Percentiles rank a stretch among this genome's conserved stretches.
Evolutionary conservation across 2,888 invertebrate genomes (phyloP).

Genomic region (Dasysyrphus albostriatus): DNA sequence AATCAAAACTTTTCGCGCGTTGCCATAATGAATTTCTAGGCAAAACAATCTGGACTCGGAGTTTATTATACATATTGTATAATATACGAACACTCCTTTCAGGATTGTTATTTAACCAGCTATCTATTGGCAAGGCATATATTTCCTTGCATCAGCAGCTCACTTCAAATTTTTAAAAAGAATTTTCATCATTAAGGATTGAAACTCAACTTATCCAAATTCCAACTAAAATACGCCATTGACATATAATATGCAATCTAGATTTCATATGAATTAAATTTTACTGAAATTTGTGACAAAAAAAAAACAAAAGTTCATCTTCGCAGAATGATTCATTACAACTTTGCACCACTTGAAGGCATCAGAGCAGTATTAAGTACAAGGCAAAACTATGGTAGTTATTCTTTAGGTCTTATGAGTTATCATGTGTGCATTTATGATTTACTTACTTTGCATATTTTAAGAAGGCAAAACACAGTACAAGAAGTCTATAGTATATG

Average conservation of each 20-base stretch:
- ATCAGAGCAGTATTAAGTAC: conserved; percentile 44
- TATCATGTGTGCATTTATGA: conserved; percentile 23
- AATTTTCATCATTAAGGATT: conserved; percentile 14
- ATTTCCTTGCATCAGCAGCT: conserved; percentile 26
- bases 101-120: conserved; percentile 41
- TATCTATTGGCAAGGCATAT: conserved; percentile 57
- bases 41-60: conserved; percentile 41
- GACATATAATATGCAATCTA: conserved; percentile 4
- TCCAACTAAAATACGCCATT: not conserved
- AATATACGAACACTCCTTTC: not conserved
- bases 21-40: conserved; percentile 50
- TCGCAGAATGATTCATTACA: conserved; percentile 32
- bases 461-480: conserved; percentile 8
- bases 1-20: conserved; percentile 65
- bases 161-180: conserved; percentile 27
- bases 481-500: not conserved
- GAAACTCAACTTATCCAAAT: not conserved
- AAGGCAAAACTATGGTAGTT: conserved; percentile 29
- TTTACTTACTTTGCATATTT: conserved; percentile 33
- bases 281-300: conserved; percentile 17
- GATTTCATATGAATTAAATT: conserved; percentile 36
- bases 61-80: not conserved
- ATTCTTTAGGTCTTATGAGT: conserved; percentile 22
- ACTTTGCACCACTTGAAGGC: conserved; percentile 37
- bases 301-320: conserved; percentile 29